phyloP scores from a whole-genome alignment of 2,113 vertebrate species.

The Pandion haliaetus region DNA sequence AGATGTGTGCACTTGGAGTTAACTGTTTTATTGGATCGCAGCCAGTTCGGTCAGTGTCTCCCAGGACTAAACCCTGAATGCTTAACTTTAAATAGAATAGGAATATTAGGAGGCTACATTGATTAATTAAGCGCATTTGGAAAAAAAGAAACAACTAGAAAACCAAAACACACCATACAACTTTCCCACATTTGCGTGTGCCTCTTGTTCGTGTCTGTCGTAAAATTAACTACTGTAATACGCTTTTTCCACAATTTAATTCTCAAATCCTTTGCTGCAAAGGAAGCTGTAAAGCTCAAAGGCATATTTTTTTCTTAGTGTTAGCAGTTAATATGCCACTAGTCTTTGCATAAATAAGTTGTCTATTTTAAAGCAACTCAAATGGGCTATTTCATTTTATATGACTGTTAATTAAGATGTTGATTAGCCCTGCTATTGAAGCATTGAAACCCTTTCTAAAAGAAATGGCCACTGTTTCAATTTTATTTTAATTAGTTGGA shows the following conservation, averaged over 20 bases:
- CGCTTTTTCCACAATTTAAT: not conserved
- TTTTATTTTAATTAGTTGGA: conserved; percentile 64
- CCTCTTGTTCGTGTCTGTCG: conserved; percentile 27
- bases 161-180: not conserved
- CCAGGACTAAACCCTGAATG: not conserved
- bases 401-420: conserved; percentile 74
- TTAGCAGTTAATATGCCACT: conserved; percentile 62
- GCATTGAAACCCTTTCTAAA: conserved; percentile 58
- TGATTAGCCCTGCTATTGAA: conserved; percentile 69
- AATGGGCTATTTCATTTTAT: conserved; percentile 69
- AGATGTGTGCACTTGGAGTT: not conserved
- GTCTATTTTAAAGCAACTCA: conserved; percentile 68
- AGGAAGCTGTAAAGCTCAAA: conserved; percentile 49
- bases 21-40: not conserved
- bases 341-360: conserved; percentile 64
- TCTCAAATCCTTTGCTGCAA: conserved; percentile 37
- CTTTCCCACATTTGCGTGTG: not conserved
- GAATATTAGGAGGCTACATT: not conserved
- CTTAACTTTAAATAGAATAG: not conserved
- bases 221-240: conserved; percentile 57
- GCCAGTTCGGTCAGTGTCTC: not conserved
- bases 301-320: conserved; percentile 50
- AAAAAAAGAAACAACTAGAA: not conserved
- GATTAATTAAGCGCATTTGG: conserved; percentile 5
- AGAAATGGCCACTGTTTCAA: conserved; percentile 36